Evolutionary conservation across 2,888 invertebrate species (phyloP), one percentile per base, ranked within the genome.

Genomic region (Drosophila pegasa): DNA sequence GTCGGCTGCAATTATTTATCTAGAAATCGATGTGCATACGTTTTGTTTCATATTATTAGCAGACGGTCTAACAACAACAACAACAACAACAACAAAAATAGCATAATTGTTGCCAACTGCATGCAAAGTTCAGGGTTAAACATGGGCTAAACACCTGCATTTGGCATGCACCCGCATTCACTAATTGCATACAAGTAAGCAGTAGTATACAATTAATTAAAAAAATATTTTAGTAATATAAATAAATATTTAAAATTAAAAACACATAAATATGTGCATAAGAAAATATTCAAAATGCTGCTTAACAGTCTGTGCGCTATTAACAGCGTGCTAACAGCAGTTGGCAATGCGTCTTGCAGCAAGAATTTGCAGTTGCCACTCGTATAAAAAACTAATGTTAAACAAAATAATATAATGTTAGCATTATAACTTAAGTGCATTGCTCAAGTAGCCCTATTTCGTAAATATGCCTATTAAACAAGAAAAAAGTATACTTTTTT

Each of bases 111-210:
- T 60, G 59, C 47, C 60, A 68, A 68, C 31, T 65, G 63, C 59
- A 73, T 48, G 58, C 41, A 81, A 78, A 77, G 77, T 80, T 84
- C 87, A 87, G 71, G 82, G 87, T 62, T 57, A 68, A 57, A 51
- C 58, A 38, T 69, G 62, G 64, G 62, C 57, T 63, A 63, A 67
- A 54, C 86, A 81, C 86, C 86, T 85, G 86, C 68, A 63, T 16
- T 81, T 68, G 52, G 31, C 14, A 61, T 56, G 66, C 69, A 69
- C 57, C 57, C 59, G 59, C 66, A 54, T 66, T 35, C 20, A 12
- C 27, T 43, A 51, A 52, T 52, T 41, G 35, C 37, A 66, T 16
- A 22, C 35, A 35, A 54, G 20, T 35, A 35, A 43, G 37, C 55
- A 22, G n/a, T 29, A 14, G 37, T 14, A 5, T 61, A 50, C 45